phyloP scores from a whole-genome alignment of 2,797 vertebrate species.

The Sandelia bainsii region DNA sequence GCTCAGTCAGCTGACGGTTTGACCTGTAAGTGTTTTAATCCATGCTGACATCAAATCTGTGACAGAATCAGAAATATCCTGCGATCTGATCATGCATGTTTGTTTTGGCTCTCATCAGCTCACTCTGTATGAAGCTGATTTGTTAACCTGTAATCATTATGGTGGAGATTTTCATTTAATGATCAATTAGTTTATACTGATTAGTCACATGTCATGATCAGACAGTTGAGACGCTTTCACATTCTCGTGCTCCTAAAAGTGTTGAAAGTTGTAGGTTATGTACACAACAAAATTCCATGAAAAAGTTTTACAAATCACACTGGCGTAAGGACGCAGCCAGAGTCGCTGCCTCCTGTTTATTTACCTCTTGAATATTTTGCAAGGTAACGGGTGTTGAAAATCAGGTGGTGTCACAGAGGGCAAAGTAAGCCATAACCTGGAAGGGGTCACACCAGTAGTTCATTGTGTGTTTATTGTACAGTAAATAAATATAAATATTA shows the following conservation, averaged over 20 bases:
- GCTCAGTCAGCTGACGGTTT: conserved; percentile 98
- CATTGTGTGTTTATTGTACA: background rate
- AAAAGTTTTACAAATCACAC: background rate
- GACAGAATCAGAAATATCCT: background rate
- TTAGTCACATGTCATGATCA: background rate
- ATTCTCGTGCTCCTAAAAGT: background rate
- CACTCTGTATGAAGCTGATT: background rate
- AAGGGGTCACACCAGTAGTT: background rate
- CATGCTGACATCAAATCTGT: background rate
- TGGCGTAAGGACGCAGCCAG: background rate
- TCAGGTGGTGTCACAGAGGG: background rate
- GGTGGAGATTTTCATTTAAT: background rate
- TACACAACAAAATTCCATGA: background rate
- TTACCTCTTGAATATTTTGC: too few relatives aligned
- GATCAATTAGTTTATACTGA: background rate
- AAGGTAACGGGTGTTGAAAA: too few relatives aligned
- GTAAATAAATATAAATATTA: too few relatives aligned
- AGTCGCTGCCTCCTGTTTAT: too few relatives aligned
- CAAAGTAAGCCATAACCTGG: background rate
- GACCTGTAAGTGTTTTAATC: conserved; percentile 91
- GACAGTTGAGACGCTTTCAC: background rate
- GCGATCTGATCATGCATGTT: background rate
- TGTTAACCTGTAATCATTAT: background rate
- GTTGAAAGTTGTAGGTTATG: background rate
- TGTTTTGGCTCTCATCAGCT: background rate